Evolutionary conservation across 2,113 vertebrate species (phyloP).

Genomic region (Salvelinus namaycush): DNA sequence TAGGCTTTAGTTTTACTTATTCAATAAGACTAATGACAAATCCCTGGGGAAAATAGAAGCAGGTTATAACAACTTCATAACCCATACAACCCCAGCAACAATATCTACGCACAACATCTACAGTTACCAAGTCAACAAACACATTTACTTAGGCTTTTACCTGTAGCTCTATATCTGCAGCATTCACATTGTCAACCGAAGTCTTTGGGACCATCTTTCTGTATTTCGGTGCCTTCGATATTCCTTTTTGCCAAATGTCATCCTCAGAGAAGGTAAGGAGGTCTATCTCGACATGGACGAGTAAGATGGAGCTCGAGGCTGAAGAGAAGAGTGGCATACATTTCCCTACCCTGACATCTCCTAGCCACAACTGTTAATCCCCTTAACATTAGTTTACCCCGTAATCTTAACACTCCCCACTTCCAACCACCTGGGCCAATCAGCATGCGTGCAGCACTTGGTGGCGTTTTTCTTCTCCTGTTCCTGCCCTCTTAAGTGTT

Average conservation of each 20-base stretch:
- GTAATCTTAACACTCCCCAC: slow-evolving; percentile 1
- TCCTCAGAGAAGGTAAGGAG: neutral
- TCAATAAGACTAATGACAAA: neutral
- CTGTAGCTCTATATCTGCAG: slow-evolving; percentile 1
- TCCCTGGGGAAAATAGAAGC: neutral
- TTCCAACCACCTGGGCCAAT: neutral
- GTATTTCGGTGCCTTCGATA: neutral
- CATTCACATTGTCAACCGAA: slow-evolving; percentile 1
- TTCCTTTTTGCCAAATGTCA: neutral
- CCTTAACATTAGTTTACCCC: slow-evolving; percentile 7
- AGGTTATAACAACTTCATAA: neutral
- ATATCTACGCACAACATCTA: neutral
- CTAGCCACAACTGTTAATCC: neutral
- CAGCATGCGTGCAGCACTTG: neutral
- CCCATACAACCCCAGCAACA: neutral
- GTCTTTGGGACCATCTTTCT: neutral
- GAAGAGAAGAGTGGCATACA: neutral
- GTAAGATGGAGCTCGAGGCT: neutral
- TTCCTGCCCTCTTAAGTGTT: neutral
- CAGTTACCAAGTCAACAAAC: neutral
- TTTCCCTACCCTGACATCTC: neutral
- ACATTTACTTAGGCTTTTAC: neutral
- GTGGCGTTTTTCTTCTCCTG: neutral
- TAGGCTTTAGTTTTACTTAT: neutral
- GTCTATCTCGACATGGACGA: neutral